Base-by-base conservation (phyloP, 2,797 vertebrate genomes). In the Neomorphus geoffroyi region DNA sequence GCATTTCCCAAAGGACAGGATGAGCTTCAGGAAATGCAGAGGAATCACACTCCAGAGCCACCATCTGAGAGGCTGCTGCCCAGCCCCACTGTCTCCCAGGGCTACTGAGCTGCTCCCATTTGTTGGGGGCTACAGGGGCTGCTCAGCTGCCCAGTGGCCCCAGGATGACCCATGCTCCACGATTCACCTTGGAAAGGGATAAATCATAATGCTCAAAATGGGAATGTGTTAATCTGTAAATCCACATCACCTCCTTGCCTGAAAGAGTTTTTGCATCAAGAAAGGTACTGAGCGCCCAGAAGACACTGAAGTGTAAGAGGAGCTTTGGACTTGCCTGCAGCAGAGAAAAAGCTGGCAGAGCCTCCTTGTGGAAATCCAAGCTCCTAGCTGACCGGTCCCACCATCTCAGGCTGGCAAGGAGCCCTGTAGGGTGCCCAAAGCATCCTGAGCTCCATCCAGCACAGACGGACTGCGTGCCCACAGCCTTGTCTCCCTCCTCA, bases 101-200 rank as follows among this genome's bases (percentile, higher is more conserved):
- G 33, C 28, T 70, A 54, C 30, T 3, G 14, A 79, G 73, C 79
- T 58, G 60, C 66, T 85, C 64, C 53, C 0, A 1, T 35, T 48
- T 54, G 35, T 11, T 0, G 0, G 24, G 46, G 33, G 6, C 15
- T n/a, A 56, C 15, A 30, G 46, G 41, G 35, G 46, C 46, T 90
- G 69, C 48, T 51, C 53, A 65, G 35, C 28, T 0, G 1, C 67
- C n/a, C 0, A 0, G 62, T 7, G 6, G 35, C 45, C 51, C 53
- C 11, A 2, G 45, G 35, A 82, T 33, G 45, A 86, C 53, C 56
- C 26, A 3, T 0, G 7, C 70, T 93, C 54, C 33, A 41, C 83
- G 80, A 58, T 93, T 90, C 86, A 72, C 83, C 56, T 70, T 51
- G 32, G 60, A 88, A 56, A 92, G 27, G 53, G 56, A 88, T 72